phyloP scores from a whole-genome alignment of 2,888 invertebrate species.

The Trilocha varians region DNA sequence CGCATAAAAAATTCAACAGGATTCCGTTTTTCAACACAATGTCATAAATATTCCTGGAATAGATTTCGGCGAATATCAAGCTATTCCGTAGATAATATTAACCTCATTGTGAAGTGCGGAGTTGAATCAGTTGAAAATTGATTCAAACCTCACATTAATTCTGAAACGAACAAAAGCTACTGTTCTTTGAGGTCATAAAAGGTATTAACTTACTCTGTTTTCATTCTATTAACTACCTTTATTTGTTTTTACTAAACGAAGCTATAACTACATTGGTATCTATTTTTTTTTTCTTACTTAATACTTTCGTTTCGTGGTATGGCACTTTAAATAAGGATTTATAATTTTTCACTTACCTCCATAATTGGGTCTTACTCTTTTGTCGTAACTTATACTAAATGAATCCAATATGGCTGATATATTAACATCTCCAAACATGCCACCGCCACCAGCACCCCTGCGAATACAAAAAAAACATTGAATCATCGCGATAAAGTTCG shows the following conservation, averaged over 20 bases:
- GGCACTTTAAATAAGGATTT: too few species aligned
- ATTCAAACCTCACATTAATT: neutral
- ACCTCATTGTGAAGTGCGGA: neutral
- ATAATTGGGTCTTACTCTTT: constrained; percentile 99
- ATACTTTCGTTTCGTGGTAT: too few species aligned
- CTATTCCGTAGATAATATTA: neutral
- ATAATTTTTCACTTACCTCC: constrained; percentile 79
- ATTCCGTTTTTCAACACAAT: neutral
- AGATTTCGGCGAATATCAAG: neutral
- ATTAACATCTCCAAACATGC: constrained; percentile 94
- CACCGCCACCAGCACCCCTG: constrained; percentile 82
- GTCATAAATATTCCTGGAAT: neutral
- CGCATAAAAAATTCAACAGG: neutral
- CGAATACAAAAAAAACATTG: constrained; percentile 31
- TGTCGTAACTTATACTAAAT: constrained; percentile 97
- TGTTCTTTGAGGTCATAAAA: too few species aligned
- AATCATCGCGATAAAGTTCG: too few species aligned
- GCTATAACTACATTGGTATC: too few species aligned
- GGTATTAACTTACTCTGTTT: too few species aligned
- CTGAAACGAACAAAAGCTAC: too few species aligned
- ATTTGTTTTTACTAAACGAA: too few species aligned
- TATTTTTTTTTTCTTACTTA: too few species aligned
- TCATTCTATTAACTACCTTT: too few species aligned
- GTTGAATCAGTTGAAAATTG: neutral
- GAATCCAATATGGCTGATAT: constrained; percentile 96